phyloP scores from a whole-genome alignment of 2,888 invertebrate species.

The Argyra leucocephala region DNA sequence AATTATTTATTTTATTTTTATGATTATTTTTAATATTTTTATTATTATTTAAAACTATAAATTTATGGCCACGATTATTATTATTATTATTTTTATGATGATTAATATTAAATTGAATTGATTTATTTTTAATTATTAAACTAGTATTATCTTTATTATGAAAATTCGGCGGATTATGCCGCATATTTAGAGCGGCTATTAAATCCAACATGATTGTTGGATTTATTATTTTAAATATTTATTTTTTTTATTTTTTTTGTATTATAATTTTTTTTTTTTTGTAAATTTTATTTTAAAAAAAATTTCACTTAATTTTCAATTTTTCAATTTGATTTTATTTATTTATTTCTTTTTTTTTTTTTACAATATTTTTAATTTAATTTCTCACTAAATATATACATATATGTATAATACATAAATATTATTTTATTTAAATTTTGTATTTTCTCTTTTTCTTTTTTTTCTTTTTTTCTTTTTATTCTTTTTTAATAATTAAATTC shows the following conservation, averaged over 20 bases:
- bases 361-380: too few species aligned
- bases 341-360: background rate
- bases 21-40: slow-evolving; percentile 14
- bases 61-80: slow-evolving; percentile 8
- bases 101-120: background rate
- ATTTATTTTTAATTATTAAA: background rate
- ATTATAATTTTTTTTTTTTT: background rate
- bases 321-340: background rate
- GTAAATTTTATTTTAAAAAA: background rate
- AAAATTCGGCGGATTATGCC: slow-evolving; percentile 12
- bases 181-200: slow-evolving; percentile 21
- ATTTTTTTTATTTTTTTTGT: too few species aligned
- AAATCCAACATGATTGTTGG: slow-evolving; percentile 20
- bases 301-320: too few species aligned
- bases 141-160: background rate
- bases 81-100: slow-evolving; percentile 3
- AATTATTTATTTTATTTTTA: slow-evolving; percentile 10
- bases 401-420: background rate
- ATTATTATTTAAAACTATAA: slow-evolving; percentile 18
- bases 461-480: too few species aligned
- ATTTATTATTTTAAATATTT: slow-evolving; percentile 7
- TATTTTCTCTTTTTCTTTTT: too few species aligned
- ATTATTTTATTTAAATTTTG: too few species aligned
- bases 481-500: too few species aligned
- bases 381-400: background rate